Evolutionary conservation across 2,888 invertebrate species (phyloP).

Genomic region (Euproctis similis): DNA sequence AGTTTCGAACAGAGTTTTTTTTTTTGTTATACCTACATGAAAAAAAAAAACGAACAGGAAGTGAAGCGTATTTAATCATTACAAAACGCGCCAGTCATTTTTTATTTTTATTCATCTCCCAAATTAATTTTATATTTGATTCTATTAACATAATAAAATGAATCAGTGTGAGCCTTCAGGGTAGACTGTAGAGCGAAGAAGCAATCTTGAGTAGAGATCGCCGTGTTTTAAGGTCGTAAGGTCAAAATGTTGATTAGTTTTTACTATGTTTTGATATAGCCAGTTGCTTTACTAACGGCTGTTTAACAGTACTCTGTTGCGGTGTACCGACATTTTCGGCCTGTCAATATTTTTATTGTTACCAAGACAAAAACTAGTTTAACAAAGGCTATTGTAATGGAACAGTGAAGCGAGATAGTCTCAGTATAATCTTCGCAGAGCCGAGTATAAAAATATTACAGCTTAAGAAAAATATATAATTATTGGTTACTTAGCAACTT

Average conservation of each 20-base stretch:
- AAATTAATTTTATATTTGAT: constrained; percentile 58
- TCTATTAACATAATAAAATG: constrained; percentile 57
- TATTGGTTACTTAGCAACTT: no score
- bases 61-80: constrained; percentile 54
- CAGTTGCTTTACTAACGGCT: constrained; percentile 22
- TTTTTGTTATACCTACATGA: constrained; percentile 36
- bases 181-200: constrained; percentile 25
- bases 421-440: constrained; percentile 21
- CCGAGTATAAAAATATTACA: no score
- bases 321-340: constrained; percentile 29
- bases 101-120: constrained; percentile 42
- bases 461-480: no score
- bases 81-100: constrained; percentile 47
- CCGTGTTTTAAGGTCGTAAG: constrained; percentile 36
- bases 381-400: constrained; percentile 51
- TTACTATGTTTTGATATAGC: constrained; percentile 31
- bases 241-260: constrained; percentile 45
- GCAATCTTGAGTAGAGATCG: constrained; percentile 39
- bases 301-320: constrained; percentile 23
- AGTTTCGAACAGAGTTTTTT: constrained; percentile 46
- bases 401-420: constrained; percentile 36
- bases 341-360: constrained; percentile 38
- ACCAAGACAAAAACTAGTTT: constrained; percentile 49
- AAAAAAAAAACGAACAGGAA: constrained; percentile 43
- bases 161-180: constrained; percentile 35